Evolutionary conservation across 2,797 vertebrate species (phyloP), one percentile per base, ranked within the genome.

Genomic region (Diplodus puntazzo): DNA sequence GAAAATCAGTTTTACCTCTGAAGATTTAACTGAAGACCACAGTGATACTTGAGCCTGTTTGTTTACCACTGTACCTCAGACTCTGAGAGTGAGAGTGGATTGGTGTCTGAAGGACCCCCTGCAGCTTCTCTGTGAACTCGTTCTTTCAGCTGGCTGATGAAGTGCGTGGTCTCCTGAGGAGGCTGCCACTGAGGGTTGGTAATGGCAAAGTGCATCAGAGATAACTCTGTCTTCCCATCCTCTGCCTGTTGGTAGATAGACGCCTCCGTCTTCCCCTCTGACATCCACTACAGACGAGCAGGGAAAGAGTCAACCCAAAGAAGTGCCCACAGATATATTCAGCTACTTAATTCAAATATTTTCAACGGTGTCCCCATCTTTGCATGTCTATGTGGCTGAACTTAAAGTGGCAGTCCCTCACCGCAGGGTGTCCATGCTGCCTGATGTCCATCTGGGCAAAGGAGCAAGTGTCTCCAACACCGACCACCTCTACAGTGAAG

Each of bases 391-490:
- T 49, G 25, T 67, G 58, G 46, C 53, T 62, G 23, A 42, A 50
- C 12, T 17, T 54, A 3, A 45, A 39, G 7, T 39, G 23, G 23
- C 27, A 50, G 82, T 67, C n/a, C 16, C 90, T 94, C 90, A 98
- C 97, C 86, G 97, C 96, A 0, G 98, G 98, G 87, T 99, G 97
- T 64, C 98, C 98, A 1, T 99, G 98, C 83, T 98, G 98, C 53
- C 98, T 96, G 77, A 99, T 97, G 0, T 99, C 98, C 98, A 99
- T 99, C 94, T 99, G 98, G 49, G 98, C 98, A n/a, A 99, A 99
- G 60, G 98, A 99, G 87, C 98, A 99, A 64, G 97, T 99, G 89
- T 99, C 98, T 0, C 98, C 98, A 20, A 97, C 98, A 0, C 97
- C 98, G 3, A 99, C 93, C 34, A 99, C 98, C 92, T 99, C 98